phyloP scores from a whole-genome alignment of 2,113 vertebrate species.

The rat (Rattus norvegicus) region GRCr8 NC_086031.1:109088501-109089000 shows the following conservation, averaged over 20 bases:
- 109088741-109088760: slow-evolving; percentile 22
- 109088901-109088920: neutral
- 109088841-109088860: neutral
- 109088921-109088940: neutral
- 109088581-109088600: neutral
- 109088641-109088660: slow-evolving; percentile 5
- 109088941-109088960: neutral
- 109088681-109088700: neutral
- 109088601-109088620: neutral
- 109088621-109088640: slow-evolving; percentile 21
- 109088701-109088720: neutral
- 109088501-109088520: neutral
- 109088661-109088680: neutral
- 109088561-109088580: neutral
- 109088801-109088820: neutral
- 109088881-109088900: neutral
- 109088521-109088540: neutral
- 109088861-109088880: neutral
- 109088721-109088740: neutral
- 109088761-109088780: slow-evolving; percentile 9
- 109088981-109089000: neutral
- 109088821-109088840: neutral
- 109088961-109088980: neutral
- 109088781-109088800: slow-evolving; percentile 46
- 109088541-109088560: neutral